Conservation (phyloP, 2,113 vertebrate species). For the Gasterosteus aculeatus region DNA sequence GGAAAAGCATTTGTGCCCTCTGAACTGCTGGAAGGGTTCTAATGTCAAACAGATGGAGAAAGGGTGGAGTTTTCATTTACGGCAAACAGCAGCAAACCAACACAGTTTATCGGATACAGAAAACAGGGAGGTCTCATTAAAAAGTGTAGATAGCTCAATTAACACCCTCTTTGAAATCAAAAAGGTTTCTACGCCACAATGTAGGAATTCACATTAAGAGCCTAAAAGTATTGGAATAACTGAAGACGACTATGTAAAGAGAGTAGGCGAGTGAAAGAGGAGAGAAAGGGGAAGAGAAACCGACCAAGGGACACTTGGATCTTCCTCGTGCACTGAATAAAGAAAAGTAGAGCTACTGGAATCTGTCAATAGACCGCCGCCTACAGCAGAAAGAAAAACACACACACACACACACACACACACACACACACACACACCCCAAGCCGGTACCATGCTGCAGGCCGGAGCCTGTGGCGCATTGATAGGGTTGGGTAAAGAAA, state of each 20-base stretch:
- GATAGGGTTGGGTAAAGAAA: slow-evolving; percentile 43
- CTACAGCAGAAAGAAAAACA: slow-evolving; percentile 19
- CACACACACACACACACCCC: background rate
- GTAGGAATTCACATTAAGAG: background rate
- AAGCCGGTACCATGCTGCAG: slow-evolving; percentile 20
- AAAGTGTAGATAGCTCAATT: background rate
- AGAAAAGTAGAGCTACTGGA: slow-evolving; percentile 35
- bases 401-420: background rate
- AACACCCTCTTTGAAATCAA: background rate
- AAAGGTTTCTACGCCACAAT: background rate
- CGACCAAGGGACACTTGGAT: background rate
- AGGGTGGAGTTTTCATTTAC: slow-evolving; percentile 6
- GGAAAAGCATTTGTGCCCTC: background rate
- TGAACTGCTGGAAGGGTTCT: slow-evolving; percentile 6
- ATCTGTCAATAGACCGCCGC: slow-evolving; percentile 38
- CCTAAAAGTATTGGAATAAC: background rate
- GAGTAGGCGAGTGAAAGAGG: background rate
- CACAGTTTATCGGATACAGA: background rate
- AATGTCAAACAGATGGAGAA: slow-evolving; percentile 33
- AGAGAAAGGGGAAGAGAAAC: slow-evolving; percentile 8
- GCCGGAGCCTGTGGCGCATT: slow-evolving; percentile 38
- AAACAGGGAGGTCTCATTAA: background rate
- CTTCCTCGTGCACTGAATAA: slow-evolving; percentile 18
- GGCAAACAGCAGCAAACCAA: slow-evolving; percentile 22
- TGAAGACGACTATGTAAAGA: background rate